phyloP scores from a whole-genome alignment of 2,888 invertebrate genomes.

The Dynastes tityus region DNA sequence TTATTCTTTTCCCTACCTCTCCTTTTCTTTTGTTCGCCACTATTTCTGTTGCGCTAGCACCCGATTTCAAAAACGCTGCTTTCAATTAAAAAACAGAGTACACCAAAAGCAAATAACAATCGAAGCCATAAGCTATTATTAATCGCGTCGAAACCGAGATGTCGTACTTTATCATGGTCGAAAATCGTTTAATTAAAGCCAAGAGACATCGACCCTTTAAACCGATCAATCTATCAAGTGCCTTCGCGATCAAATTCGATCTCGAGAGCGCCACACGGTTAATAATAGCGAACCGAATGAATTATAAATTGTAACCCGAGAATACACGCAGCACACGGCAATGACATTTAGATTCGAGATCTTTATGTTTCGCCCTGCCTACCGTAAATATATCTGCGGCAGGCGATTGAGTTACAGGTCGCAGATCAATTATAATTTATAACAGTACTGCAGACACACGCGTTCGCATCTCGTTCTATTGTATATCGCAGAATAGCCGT shows the following conservation, averaged over 20 bases:
- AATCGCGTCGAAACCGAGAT: too few relatives aligned
- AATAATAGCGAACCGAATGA: slow-evolving; percentile 7
- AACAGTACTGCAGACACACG: slow-evolving; percentile 14
- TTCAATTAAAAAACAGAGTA: too few relatives aligned
- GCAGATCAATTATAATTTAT: slow-evolving; percentile 30
- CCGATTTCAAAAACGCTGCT: too few relatives aligned
- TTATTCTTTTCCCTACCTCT: too few relatives aligned
- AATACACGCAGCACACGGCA: not conserved
- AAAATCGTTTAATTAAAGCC: not conserved
- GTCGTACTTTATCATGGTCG: too few relatives aligned
- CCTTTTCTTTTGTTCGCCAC: too few relatives aligned
- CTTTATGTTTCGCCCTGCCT: not conserved
- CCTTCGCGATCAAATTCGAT: too few relatives aligned
- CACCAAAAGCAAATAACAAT: too few relatives aligned
- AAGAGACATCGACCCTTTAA: not conserved
- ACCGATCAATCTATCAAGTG: too few relatives aligned
- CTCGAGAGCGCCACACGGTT: not conserved
- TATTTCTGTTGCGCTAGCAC: too few relatives aligned
- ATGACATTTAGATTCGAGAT: slow-evolving; percentile 25
- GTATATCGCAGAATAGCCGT: slow-evolving; percentile 21
- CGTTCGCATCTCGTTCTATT: slow-evolving; percentile 1
- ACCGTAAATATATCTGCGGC: not conserved
- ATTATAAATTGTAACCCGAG: not conserved
- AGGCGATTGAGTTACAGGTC: slow-evolving; percentile 15
- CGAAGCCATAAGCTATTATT: too few relatives aligned